These are phyloP conservation scores for Riparia riparia DNA, from an alignment of 2,113 vertebrate genomes.

Conservation along the genomic window DNA sequence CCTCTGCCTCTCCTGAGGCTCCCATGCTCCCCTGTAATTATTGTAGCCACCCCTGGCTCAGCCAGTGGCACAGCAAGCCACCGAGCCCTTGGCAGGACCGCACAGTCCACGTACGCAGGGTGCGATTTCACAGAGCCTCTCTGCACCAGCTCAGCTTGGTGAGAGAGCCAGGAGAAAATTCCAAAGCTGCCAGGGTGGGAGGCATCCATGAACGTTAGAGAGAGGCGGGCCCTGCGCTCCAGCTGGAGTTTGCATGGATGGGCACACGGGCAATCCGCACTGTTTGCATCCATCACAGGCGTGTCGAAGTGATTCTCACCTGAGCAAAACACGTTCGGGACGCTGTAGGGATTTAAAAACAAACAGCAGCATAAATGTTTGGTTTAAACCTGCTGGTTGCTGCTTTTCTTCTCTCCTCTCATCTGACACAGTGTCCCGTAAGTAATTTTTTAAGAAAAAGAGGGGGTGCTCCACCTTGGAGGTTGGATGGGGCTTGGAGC, in stretches of 20 bases:
- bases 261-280: rapidly evolving
- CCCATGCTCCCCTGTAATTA: neutral
- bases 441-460: neutral
- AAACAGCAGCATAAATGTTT: neutral
- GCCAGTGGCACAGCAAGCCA: neutral
- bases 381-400: neutral
- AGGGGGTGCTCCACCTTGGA: neutral
- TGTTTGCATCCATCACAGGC: rapidly evolving
- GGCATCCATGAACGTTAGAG: rapidly evolving
- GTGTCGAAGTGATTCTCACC: neutral
- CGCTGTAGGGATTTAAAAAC: neutral
- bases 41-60: neutral
- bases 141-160: neutral
- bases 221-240: neutral
- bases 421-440: neutral
- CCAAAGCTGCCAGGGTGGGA: neutral
- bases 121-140: neutral
- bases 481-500: neutral
- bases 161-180: neutral
- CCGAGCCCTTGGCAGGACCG: neutral
- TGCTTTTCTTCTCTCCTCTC: too few relatives aligned
- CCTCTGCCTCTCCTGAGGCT: neutral
- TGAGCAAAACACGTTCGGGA: neutral
- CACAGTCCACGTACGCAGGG: rapidly evolving
- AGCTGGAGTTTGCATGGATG: neutral